Conservation (phyloP, 1,140 invertebrate genomes). For the Eueides isabella region DNA sequence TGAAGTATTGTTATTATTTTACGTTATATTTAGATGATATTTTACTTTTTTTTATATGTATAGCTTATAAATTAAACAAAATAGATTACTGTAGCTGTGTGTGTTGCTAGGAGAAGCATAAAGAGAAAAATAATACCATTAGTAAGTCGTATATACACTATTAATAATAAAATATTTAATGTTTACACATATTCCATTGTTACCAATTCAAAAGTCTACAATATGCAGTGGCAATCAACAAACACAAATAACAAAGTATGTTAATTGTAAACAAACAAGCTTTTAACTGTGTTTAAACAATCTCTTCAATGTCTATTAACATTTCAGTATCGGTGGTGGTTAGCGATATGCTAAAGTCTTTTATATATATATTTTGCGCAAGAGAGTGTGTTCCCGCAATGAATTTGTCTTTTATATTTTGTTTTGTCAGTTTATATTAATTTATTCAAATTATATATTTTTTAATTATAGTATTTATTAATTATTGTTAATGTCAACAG, state of each 20-base stretch:
- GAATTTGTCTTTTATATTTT: neutral
- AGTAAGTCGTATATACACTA: neutral
- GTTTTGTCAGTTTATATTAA: neutral
- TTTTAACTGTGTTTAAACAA: constrained; percentile 15
- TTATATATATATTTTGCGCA: neutral
- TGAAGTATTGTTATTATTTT: no score
- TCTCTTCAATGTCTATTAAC: constrained; percentile 26
- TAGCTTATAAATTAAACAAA: no score
- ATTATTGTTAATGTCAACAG: no score
- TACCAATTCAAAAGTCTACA: neutral
- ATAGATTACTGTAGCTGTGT: no score
- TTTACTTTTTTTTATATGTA: no score
- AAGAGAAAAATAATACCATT: no score
- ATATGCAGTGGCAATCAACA: constrained; percentile 1
- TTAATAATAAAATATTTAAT: constrained; percentile 1
- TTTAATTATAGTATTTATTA: neutral
- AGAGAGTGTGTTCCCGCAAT: constrained; percentile 20
- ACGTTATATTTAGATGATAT: no score
- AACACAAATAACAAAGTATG: constrained; percentile 24
- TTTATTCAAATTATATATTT: neutral
- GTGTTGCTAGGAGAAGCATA: no score
- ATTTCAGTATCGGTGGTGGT: constrained; percentile 35
- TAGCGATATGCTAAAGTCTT: constrained; percentile 25
- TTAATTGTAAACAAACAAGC: constrained; percentile 22
- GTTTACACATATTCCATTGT: constrained; percentile 7